Conservation (phyloP, 1,140 invertebrate genomes). For the Yoshiicerus persimilis region DNA sequence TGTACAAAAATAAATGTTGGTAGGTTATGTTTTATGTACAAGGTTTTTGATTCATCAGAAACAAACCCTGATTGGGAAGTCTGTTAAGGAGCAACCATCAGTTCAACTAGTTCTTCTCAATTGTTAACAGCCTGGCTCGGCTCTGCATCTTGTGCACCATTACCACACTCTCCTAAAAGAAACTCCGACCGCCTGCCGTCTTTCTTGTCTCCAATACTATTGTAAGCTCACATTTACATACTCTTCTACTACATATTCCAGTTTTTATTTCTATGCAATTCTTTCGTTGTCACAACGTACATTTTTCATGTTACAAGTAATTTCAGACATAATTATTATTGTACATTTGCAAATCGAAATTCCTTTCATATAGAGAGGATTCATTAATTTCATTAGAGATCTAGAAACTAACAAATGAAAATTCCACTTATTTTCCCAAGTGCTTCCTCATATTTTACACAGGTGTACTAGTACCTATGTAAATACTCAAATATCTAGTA, state of each 20-base stretch:
- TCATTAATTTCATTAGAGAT: background rate
- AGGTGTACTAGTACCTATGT: too few relatives aligned
- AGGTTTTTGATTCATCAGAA: background rate
- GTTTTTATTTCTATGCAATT: background rate
- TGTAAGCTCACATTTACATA: background rate
- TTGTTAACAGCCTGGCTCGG: slow-evolving; percentile 25
- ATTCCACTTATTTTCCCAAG: background rate
- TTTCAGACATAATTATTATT: too few relatives aligned
- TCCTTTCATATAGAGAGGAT: too few relatives aligned
- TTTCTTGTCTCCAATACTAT: slow-evolving; percentile 1
- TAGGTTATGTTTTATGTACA: background rate
- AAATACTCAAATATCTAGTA: too few relatives aligned
- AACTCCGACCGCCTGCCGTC: background rate
- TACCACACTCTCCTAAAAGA: background rate
- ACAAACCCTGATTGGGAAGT: background rate
- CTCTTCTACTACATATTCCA: background rate
- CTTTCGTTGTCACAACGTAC: too few relatives aligned
- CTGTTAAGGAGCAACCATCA: background rate
- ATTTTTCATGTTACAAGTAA: too few relatives aligned
- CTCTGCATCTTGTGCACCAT: slow-evolving; percentile 24
- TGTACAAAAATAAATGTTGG: background rate
- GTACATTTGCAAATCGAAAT: too few relatives aligned
- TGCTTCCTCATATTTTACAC: too few relatives aligned
- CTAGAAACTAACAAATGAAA: too few relatives aligned
- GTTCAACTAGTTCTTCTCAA: slow-evolving; percentile 1